phyloP scores from a whole-genome alignment of 64 coral and sea anemone species.

The Montipora efflorescens region DNA sequence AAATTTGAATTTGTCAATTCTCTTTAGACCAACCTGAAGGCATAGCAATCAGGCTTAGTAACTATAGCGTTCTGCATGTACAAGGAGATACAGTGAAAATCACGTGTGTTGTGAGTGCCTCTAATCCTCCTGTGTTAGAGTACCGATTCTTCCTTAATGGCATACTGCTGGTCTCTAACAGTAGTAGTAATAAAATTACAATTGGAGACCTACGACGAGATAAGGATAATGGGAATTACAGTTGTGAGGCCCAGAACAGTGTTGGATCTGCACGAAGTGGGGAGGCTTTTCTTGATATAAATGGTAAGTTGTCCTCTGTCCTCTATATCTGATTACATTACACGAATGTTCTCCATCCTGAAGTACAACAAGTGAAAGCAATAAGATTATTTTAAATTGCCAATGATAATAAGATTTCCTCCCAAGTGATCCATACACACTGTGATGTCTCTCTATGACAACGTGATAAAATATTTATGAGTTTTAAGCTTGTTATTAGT shows the following conservation, averaged over 20 bases:
- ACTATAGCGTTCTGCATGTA: neutral
- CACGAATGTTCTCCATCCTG: neutral
- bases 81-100: neutral
- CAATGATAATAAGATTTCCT: too few species aligned
- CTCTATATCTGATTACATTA: too few species aligned
- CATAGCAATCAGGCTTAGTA: neutral
- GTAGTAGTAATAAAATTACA: too few species aligned
- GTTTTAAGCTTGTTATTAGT: too few species aligned
- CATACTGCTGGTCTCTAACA: too few species aligned
- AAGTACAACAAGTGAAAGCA: neutral
- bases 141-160: conserved; percentile 1
- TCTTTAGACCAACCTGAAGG: conserved; percentile 4
- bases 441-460: too few species aligned
- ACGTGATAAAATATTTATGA: too few species aligned
- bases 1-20: neutral
- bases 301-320: neutral
- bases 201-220: neutral
- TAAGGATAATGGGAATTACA: conserved; percentile 5
- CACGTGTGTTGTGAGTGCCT: neutral
- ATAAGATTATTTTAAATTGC: too few species aligned
- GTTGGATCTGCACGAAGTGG: neutral
- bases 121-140: neutral
- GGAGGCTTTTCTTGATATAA: neutral
- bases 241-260: neutral
- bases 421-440: too few species aligned